Evolutionary conservation across 2,113 vertebrate genomes (phyloP).

Genomic region (Rhinoderma darwinii): DNA sequence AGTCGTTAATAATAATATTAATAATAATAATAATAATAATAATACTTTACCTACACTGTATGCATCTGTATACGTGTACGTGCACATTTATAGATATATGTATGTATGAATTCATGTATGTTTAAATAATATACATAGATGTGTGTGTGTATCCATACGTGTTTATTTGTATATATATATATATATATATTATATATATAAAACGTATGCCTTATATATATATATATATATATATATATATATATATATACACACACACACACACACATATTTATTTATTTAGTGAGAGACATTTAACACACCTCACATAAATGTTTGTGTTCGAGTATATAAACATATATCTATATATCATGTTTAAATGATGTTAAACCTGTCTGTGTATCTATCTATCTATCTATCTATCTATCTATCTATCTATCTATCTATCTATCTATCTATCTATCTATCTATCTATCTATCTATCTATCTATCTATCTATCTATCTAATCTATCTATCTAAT

Average conservation of each 20-base stretch:
- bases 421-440: not conserved
- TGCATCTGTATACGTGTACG: slow-evolving; percentile 52
- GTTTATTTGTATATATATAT: slow-evolving; percentile 18
- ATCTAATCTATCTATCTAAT: too few relatives aligned
- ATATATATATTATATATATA: slow-evolving; percentile 24
- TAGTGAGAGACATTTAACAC: too few relatives aligned
- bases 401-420: not conserved
- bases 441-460: too few relatives aligned
- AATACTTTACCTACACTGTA: not conserved
- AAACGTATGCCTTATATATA: too few relatives aligned
- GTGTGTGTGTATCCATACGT: slow-evolving; percentile 51
- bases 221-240: slow-evolving; percentile 1
- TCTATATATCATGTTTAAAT: too few relatives aligned
- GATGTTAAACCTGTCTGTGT: not conserved
- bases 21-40: not conserved
- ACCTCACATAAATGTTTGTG: too few relatives aligned
- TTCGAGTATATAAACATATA: too few relatives aligned
- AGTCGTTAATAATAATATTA: not conserved
- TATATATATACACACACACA: too few relatives aligned
- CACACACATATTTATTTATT: too few relatives aligned
- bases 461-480: too few relatives aligned
- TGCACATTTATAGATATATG: slow-evolving; percentile 46
- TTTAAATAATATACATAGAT: slow-evolving; percentile 45
- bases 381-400: not conserved
- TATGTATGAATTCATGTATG: slow-evolving; percentile 24